A percentile compares a stretch with the other conserved stretches of the same genome.
phyloP scores from a whole-genome alignment of 2,888 invertebrate species.

The Melanophora roralis region DNA sequence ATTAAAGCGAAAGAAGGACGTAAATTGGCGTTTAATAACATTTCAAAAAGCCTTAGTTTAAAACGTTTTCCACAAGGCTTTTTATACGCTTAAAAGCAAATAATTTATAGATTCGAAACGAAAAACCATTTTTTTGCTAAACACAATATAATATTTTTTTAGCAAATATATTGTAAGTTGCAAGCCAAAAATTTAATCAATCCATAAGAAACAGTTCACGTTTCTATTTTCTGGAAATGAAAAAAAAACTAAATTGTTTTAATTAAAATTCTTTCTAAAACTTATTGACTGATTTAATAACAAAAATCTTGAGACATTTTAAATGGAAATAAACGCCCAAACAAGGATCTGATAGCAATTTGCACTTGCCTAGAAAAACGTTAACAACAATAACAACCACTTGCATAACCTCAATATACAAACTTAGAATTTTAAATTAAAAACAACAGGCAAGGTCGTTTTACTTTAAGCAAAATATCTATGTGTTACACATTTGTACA shows the following conservation, averaged over 20 bases:
- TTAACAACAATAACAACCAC: conserved; percentile 10
- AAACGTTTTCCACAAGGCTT: no score
- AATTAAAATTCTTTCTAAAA: conserved; percentile 61
- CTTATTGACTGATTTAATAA: background rate
- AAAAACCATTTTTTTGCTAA: no score
- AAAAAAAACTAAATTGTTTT: conserved; percentile 27
- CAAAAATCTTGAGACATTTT: conserved; percentile 46
- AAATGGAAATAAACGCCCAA: conserved; percentile 56
- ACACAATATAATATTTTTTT: no score
- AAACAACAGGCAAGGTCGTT: conserved; percentile 54
- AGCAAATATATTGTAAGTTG: conserved; percentile 20
- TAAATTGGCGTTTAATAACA: no score
- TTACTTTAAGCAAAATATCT: conserved; percentile 40
- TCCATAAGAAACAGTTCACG: conserved; percentile 22
- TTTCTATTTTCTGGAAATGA: conserved; percentile 3
- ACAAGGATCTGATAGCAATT: conserved; percentile 54
- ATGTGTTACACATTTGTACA: background rate
- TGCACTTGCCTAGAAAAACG: conserved; percentile 32
- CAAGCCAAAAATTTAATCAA: background rate
- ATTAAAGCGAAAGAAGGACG: no score
- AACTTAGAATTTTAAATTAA: conserved; percentile 34
- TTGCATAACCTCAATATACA: conserved; percentile 30
- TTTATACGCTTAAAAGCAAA: no score
- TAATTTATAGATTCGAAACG: no score
- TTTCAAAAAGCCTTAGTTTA: no score